Evolutionary conservation across 2,797 vertebrate species (phyloP), one percentile per base, ranked within the genome.

Genomic region (Poliocrania exsul): DNA sequence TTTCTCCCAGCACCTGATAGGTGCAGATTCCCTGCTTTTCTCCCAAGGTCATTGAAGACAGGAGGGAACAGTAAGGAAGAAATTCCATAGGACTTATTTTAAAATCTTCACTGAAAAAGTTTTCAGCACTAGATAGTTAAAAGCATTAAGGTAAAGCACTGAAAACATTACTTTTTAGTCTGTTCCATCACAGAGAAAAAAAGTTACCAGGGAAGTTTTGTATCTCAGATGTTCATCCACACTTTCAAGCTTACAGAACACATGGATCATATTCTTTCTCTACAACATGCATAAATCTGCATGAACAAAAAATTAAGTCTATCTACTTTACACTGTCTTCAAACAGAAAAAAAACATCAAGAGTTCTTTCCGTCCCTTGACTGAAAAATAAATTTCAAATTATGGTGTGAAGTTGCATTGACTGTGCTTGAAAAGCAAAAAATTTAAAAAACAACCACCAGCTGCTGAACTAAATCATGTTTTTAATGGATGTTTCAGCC

Each of bases 21-120:
- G 5, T 4, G 14, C 14, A 77, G 23, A 38, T 42, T 31, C 33
- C 9, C 17, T 29, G 14, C 15, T 71, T 81, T 85, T 57, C 24
- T 72, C 42, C 49, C 38, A 33, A 37, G 10, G 35, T 40, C 72
- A 40, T 8, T 17, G 14, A 69, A 64, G 33, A 60, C 23, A 56
- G 16, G 3, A 67, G 23, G 16, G 15, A 69, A 20, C 14, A 25
- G 25, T 6, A 31, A 62, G 38, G 54, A 62, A 46, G 5, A 74
- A 1, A 5, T 82, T 57, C 24, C 5, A 31, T 0, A 37, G 4
- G 6, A 23, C 19, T 47, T 44, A 14, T 2, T 38, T 74, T 33
- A 40, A 71, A 64, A 56, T 13, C 4, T 47, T n/a, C 1, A 24
- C 46, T 81, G 26, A 3, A n/a, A 40, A 44, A 16, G 0, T 8